Evolutionary conservation across 35 echinoderm and acorn worm species (phyloP).

Genomic region (Strongylocentrotus purpuratus): DNA sequence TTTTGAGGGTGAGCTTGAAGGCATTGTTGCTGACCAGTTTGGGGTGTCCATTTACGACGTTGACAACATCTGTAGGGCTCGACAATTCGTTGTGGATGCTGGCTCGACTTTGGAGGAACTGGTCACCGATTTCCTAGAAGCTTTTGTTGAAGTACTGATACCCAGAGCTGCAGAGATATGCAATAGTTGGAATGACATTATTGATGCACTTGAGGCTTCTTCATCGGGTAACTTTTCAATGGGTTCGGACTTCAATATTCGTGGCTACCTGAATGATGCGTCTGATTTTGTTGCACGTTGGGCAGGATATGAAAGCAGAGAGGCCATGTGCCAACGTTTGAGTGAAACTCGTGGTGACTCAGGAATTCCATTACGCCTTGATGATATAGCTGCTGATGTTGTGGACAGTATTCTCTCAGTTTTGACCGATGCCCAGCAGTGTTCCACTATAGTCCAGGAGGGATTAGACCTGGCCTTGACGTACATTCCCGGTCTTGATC

Average conservation of each 20-base stretch:
- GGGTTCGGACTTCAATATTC: not conserved
- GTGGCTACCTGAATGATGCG: not conserved
- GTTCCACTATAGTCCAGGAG: not conserved
- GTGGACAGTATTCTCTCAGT: not conserved
- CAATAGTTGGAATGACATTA: conserved; percentile 31
- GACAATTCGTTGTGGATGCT: not conserved
- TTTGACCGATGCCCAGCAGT: not conserved
- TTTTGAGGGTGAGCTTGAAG: not conserved
- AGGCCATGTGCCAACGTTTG: not conserved
- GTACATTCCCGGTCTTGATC: not conserved
- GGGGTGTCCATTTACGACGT: not conserved
- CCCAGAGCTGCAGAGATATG: conserved; percentile 10
- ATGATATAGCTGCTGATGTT: not conserved
- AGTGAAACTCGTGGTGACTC: no score
- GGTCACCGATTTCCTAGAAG: not conserved
- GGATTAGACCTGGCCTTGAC: not conserved
- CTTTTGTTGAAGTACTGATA: conserved; percentile 8
- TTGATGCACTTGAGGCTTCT: not conserved
- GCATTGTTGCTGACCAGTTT: not conserved
- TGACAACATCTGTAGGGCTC: not conserved
- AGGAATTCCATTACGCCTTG: not conserved
- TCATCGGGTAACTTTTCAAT: not conserved
- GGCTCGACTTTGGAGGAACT: not conserved
- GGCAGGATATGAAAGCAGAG: not conserved
- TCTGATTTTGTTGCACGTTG: not conserved